Evolutionary conservation across 2,888 invertebrate genomes (phyloP).

Genomic region (Hirtodrosophila duncani): DNA sequence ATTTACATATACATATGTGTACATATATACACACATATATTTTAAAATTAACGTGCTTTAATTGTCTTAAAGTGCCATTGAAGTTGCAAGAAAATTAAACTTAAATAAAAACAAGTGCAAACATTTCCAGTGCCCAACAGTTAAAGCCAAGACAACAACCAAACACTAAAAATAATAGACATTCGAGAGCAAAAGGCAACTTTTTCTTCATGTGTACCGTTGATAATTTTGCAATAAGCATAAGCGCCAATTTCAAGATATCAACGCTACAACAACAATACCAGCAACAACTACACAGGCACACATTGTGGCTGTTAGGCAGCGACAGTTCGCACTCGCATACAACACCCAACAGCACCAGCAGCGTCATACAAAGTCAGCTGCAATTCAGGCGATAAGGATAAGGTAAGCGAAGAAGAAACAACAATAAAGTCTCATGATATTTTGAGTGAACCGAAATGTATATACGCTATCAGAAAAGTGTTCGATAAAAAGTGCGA

Average conservation of each 20-base stretch:
- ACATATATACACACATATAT: conserved; percentile 1
- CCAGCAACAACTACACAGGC: conserved; percentile 25
- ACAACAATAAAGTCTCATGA: background rate
- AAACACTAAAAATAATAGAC: conserved; percentile 10
- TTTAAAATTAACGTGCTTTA: too few species aligned
- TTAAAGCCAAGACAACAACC: too few species aligned
- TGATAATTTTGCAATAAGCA: conserved; percentile 14
- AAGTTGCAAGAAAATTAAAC: too few species aligned
- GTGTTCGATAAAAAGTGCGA: too few species aligned
- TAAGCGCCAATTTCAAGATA: too few species aligned
- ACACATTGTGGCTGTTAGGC: conserved; percentile 48
- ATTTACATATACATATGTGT: background rate
- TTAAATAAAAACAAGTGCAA: conserved; percentile 1
- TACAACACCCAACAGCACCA: too few species aligned
- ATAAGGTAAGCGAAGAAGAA: conserved; percentile 60
- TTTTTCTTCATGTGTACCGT: conserved; percentile 35
- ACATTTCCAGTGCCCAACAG: conserved; percentile 6
- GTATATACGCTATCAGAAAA: background rate
- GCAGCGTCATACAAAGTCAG: conserved; percentile 38
- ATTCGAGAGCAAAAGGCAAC: conserved; percentile 8
- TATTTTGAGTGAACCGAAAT: conserved; percentile 11
- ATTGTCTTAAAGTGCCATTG: too few species aligned
- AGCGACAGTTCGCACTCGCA: conserved; percentile 44
- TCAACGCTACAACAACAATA: conserved; percentile 19
- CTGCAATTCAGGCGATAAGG: conserved; percentile 50